These are phyloP conservation scores for Thunnus albacares DNA, from an alignment of 2,797 vertebrate species.

Conservation along the genomic window DNA sequence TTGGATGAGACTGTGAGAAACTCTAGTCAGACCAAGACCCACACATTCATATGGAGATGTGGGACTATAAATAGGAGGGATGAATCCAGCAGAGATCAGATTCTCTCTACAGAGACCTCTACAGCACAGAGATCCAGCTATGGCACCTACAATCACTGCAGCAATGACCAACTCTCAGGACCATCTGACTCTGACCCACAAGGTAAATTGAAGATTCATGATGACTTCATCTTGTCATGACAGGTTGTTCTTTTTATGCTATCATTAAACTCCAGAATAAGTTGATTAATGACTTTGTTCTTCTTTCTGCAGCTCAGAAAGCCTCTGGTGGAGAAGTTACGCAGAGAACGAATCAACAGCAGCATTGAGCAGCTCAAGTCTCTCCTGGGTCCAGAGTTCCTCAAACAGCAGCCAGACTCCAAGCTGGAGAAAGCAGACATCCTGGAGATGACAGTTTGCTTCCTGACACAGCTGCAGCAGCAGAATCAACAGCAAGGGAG, in stretches of 20 bases:
- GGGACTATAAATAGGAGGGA: constrained; percentile 86
- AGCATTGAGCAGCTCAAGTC: constrained; percentile 77
- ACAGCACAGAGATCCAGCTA: too few species aligned
- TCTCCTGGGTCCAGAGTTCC: constrained; percentile 80
- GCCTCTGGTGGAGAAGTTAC: constrained; percentile 88
- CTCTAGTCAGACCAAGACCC: constrained; percentile 81
- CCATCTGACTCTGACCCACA: constrained; percentile 66
- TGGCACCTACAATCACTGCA: constrained; percentile 73
- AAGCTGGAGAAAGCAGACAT: constrained; percentile 86
- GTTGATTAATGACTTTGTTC: constrained; percentile 40
- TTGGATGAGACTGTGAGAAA: too few species aligned
- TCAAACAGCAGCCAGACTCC: constrained; percentile 78
- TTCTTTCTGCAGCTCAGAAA: constrained; percentile 82
- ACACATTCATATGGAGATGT: constrained; percentile 86
- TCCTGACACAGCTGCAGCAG: constrained; percentile 56
- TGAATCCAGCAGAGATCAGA: constrained; percentile 65
- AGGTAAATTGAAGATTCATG: constrained; percentile 71
- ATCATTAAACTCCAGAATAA: not conserved
- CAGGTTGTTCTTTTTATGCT: not conserved
- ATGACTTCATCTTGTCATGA: not conserved
- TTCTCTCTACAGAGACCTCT: not conserved
- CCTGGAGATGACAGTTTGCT: constrained; percentile 83
- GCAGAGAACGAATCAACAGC: constrained; percentile 81
- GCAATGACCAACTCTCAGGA: constrained; percentile 68
- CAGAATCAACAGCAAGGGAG: constrained; percentile 2